A percentile compares a stretch with the other conserved stretches of the same genome.
Conservation (phyloP, 2,113 vertebrate genomes). For the Cromileptes altivelis region DNA sequence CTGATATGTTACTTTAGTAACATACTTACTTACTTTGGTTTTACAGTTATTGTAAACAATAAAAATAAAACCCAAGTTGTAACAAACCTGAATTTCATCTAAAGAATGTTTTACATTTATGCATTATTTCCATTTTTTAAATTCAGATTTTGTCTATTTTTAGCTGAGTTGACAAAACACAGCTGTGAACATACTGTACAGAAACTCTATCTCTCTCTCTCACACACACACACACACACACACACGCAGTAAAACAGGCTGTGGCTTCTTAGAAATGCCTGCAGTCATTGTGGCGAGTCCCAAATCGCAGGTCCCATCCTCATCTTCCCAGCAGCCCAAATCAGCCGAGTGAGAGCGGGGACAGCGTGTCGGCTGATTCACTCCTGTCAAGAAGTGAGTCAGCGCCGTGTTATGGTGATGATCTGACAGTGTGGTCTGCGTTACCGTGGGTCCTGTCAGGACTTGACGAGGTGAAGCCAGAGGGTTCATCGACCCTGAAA, state of each 20-base stretch:
- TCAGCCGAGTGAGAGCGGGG: slow-evolving; percentile 51
- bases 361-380: slow-evolving; percentile 65
- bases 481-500: neutral
- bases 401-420: slow-evolving; percentile 49
- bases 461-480: slow-evolving; percentile 27
- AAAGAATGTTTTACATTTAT: neutral
- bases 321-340: slow-evolving; percentile 73
- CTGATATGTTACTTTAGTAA: too few relatives aligned
- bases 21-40: too few relatives aligned
- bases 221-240: slow-evolving; percentile 22
- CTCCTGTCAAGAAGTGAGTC: slow-evolving; percentile 64
- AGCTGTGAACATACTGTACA: slow-evolving; percentile 8
- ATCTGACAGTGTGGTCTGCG: slow-evolving; percentile 64
- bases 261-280: slow-evolving; percentile 71
- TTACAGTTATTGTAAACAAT: too few relatives aligned
- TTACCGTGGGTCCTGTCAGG: slow-evolving; percentile 49
- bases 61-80: too few relatives aligned
- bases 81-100: too few relatives aligned
- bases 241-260: slow-evolving; percentile 50
- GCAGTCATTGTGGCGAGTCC: slow-evolving; percentile 73
- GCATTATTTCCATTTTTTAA: neutral
- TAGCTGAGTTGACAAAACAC: slow-evolving; percentile 40
- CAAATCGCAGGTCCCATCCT: slow-evolving; percentile 56
- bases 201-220: neutral
- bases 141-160: neutral